Evolutionary conservation across 2,888 invertebrate genomes (phyloP), one percentile per base, ranked within the genome.

Genomic region (Drosophila paramelanica): DNA sequence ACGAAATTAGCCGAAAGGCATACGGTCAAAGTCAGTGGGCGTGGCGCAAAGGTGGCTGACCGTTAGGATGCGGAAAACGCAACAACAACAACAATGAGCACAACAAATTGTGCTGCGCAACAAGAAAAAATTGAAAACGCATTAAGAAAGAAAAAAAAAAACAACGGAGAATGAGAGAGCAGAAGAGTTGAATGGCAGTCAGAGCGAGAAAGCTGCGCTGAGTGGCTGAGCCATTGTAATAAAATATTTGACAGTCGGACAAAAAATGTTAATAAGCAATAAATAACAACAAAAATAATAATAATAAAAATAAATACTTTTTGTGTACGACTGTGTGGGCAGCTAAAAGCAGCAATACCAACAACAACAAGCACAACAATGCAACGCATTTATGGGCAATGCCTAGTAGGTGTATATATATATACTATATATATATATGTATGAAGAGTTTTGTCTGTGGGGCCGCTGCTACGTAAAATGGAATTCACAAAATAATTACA

Each of bases 221-320:
- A 23, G 23, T 36, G 43, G 45, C 45, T 53, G 53, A 72, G 65
- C 46, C 59, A 49, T 60, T 65, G 64, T 55, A 61, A 71, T 71
- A 65, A 70, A 79, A 69, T 65, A 57, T 69, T 68, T 73, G 68
- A 65, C 74, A 73, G 77, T 71, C 80, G 46, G 39, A 50, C 53
- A 67, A 46, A 65, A 79, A 77, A 80, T 70, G 66, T 88, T 88
- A 79, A 88, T 85, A 88, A 85, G 68, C 81, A 78, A 81, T 81
- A 81, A 88, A 81, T 85, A 85, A 79, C 64, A 73, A 31, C 10
- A 7, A 25, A 8, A 58, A 47, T 56, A 67, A 69, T 23, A 67
- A 70, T 74, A 78, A 77, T 84, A 77, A 68, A 55, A 36, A 36
- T 4, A 31, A 80, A 53, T 81, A 67, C 60, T 57, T 61, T 61